These are phyloP conservation scores for Alviniconcha strummeri DNA, from an alignment of 2,888 invertebrate species.

Conservation along the genomic window DNA sequence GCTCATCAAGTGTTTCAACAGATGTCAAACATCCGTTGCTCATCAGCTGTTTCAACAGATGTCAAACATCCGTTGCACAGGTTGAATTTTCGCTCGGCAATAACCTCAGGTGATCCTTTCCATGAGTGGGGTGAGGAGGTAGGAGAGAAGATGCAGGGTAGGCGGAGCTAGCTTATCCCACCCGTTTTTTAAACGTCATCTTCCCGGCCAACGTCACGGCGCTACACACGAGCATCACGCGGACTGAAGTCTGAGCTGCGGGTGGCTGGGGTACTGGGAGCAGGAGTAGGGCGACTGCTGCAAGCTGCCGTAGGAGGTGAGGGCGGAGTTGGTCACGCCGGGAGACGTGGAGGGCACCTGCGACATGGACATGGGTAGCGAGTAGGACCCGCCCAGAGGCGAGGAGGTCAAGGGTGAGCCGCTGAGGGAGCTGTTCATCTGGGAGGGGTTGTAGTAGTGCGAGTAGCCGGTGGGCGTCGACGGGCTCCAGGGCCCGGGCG, in stretches of 20 bases:
- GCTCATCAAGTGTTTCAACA: too few species aligned
- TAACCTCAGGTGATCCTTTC: too few species aligned
- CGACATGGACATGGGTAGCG: slow-evolving; percentile 23
- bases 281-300: slow-evolving; percentile 35
- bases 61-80: too few species aligned
- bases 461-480: slow-evolving; percentile 17
- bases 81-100: too few species aligned
- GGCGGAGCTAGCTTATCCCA: too few species aligned
- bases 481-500: slow-evolving; percentile 2
- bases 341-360: slow-evolving; percentile 22
- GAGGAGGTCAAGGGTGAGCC: slow-evolving; percentile 22
- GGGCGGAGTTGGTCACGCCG: slow-evolving; percentile 7
- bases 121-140: too few species aligned
- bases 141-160: too few species aligned
- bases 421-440: slow-evolving; percentile 23
- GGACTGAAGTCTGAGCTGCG: slow-evolving; percentile 7
- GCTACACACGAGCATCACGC: background rate
- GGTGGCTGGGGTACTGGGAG: slow-evolving; percentile 29
- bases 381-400: slow-evolving; percentile 23
- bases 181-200: too few species aligned
- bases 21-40: too few species aligned
- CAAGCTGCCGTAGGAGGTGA: slow-evolving; percentile 24
- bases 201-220: too few species aligned
- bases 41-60: too few species aligned
- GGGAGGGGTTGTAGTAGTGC: slow-evolving; percentile 17